Conservation (phyloP, 2,113 vertebrate species). For the Microcebus jonahi region DNA sequence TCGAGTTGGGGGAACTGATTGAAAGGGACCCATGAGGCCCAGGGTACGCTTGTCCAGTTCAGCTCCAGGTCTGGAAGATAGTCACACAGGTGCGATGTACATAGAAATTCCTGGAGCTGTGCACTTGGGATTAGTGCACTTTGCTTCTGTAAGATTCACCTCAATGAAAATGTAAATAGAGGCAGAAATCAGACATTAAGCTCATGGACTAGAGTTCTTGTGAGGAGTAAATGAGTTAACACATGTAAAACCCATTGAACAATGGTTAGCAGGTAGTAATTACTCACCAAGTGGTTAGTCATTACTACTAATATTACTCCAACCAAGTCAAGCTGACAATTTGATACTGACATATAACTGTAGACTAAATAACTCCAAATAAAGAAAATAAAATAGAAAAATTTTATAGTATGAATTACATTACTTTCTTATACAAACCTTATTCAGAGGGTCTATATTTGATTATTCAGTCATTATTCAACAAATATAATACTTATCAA, state of each 20-base stretch:
- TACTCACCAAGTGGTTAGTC: not conserved
- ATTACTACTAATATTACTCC: not conserved
- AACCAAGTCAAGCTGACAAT: not conserved
- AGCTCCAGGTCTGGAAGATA: not conserved
- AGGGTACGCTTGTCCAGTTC: not conserved
- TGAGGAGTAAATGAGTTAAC: not conserved
- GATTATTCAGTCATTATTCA: not conserved
- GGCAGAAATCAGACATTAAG: not conserved
- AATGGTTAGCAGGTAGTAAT: not conserved
- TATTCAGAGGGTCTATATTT: not conserved
- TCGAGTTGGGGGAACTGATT: not conserved
- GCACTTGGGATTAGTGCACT: not conserved
- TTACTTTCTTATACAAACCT: slow-evolving; percentile 14
- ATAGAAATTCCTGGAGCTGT: fast-evolving
- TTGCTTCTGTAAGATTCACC: not conserved
- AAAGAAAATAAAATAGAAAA: not conserved
- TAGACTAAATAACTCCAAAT: not conserved
- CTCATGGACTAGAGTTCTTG: not conserved
- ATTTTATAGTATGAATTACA: not conserved
- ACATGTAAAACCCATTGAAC: not conserved
- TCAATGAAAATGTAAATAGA: not conserved
- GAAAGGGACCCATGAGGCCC: not conserved
- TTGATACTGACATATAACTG: not conserved
- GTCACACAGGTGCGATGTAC: fast-evolving
- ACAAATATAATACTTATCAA: not conserved